A percentile compares a stretch with the other conserved stretches of the same genome.
These are phyloP conservation scores for Tetramorium parvispinum DNA, from an alignment of 1,140 invertebrate genomes.

Conservation along the genomic window DNA sequence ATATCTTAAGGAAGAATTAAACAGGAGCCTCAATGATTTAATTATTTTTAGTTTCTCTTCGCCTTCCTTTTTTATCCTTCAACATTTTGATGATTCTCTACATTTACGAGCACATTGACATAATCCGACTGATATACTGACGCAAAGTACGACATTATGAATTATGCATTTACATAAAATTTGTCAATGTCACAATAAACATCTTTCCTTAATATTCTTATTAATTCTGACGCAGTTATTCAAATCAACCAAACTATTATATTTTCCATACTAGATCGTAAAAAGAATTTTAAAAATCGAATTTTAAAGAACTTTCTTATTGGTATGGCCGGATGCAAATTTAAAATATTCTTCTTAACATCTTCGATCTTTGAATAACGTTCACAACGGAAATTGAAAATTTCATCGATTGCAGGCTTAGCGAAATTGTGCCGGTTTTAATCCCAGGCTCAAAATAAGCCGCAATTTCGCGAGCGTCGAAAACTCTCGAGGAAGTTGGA, in stretches of 20 bases:
- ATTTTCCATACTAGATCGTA: background rate
- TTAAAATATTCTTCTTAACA: background rate
- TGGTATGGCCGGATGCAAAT: background rate
- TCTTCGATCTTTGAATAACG: background rate
- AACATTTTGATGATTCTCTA: background rate
- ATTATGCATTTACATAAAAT: constrained; percentile 32
- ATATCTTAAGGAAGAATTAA: background rate
- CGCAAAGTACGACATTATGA: constrained; percentile 11
- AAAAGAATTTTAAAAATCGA: constrained; percentile 4
- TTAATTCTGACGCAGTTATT: background rate
- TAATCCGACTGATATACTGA: constrained; percentile 17
- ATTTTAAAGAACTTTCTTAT: background rate
- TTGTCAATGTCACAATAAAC: background rate
- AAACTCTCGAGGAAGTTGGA: constrained; percentile 6
- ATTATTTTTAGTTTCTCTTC: background rate
- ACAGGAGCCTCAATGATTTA: background rate
- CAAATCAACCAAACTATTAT: background rate
- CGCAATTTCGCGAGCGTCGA: constrained; percentile 27
- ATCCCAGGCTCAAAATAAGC: background rate
- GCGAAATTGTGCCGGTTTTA: constrained; percentile 17
- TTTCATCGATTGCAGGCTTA: background rate
- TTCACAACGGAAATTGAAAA: constrained; percentile 12
- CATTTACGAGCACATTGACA: constrained; percentile 23
- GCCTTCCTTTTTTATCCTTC: too few relatives aligned
- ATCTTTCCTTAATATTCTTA: background rate